Conservation (phyloP, 2,888 invertebrate species). For the Notocelia uddmanniana region DNA sequence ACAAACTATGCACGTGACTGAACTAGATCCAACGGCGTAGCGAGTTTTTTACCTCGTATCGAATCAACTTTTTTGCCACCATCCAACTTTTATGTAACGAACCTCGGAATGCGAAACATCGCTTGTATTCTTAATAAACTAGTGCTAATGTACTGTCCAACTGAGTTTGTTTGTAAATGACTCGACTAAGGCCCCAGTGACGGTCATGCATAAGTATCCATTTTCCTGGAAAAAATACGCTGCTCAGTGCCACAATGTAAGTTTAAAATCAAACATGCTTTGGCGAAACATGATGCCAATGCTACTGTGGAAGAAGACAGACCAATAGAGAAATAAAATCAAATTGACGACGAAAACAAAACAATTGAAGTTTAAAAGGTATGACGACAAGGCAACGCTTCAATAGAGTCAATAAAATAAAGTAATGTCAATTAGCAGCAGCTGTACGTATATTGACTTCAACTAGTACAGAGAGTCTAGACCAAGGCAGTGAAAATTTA, state of each 20-base stretch:
- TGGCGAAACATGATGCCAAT: not conserved
- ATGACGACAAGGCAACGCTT: conserved; percentile 48
- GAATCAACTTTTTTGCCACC: not conserved
- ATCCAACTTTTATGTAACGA: not conserved
- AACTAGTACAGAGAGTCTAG: conserved; percentile 52
- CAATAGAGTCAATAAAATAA: conserved; percentile 59
- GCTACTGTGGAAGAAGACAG: not conserved
- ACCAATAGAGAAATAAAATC: conserved; percentile 2
- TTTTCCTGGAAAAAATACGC: not conserved
- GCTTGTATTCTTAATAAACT: not conserved
- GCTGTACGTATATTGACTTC: conserved; percentile 60
- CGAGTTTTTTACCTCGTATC: conserved; percentile 6
- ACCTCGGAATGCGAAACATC: not conserved
- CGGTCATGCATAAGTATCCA: not conserved
- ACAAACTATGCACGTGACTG: conserved; percentile 34
- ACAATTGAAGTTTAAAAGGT: conserved; percentile 53
- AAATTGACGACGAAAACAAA: conserved; percentile 52
- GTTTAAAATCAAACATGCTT: not conserved
- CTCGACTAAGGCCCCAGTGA: not conserved
- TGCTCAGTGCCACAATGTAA: not conserved
- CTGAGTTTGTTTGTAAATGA: conserved; percentile 11
- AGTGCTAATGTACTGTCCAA: not conserved
- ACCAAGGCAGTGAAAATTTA: not conserved
- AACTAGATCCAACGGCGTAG: conserved; percentile 39
- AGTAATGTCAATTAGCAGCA: conserved; percentile 60